Conservation (phyloP, 2,797 vertebrate genomes). For the Phoxinus dragarum region DNA sequence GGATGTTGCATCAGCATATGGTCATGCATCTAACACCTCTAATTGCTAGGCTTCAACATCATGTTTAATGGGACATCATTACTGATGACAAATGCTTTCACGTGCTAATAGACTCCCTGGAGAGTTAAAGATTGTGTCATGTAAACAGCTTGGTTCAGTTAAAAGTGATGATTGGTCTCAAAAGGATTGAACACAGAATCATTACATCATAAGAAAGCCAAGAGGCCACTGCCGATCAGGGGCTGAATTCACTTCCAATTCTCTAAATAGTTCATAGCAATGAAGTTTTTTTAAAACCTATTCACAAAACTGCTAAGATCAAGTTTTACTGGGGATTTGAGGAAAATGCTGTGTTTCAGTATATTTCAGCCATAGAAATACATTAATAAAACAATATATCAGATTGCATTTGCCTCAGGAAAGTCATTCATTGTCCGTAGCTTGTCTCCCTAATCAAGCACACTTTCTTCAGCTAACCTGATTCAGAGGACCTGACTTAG, state of each 20-base stretch:
- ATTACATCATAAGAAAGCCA: not conserved
- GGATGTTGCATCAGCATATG: not conserved
- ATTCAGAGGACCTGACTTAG: not conserved
- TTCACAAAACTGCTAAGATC: not conserved
- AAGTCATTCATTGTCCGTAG: not conserved
- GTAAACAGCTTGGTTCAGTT: not conserved
- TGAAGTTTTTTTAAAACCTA: not conserved
- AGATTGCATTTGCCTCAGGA: not conserved
- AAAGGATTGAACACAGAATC: not conserved
- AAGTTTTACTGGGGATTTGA: not conserved
- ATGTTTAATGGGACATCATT: not conserved
- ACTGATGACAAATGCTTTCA: not conserved
- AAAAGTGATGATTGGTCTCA: slow-evolving; percentile 11
- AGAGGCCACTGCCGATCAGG: not conserved
- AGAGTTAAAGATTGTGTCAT: not conserved
- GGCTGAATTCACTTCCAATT: not conserved
- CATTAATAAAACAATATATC: not conserved
- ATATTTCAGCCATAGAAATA: not conserved
- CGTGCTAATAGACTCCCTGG: not conserved
- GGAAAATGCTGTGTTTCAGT: not conserved
- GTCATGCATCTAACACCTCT: not conserved
- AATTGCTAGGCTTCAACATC: not conserved
- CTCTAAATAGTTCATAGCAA: not conserved
- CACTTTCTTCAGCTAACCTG: not conserved
- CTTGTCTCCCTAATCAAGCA: not conserved